phyloP scores from a whole-genome alignment of 1,140 invertebrate species.

The Holotrichia oblita region DNA sequence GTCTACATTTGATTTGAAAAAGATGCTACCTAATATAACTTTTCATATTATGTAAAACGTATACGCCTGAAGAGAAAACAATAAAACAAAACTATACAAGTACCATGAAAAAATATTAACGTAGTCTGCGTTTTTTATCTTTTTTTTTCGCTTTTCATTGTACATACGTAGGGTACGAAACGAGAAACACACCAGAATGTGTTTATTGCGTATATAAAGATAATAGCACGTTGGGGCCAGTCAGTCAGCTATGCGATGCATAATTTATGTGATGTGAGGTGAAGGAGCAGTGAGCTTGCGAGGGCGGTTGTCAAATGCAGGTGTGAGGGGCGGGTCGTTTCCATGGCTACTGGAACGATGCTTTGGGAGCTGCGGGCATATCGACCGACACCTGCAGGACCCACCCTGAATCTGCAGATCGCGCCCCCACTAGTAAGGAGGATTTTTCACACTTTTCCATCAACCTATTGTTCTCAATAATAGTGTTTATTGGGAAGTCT shows the following conservation, averaged over 20 bases:
- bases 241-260: constrained; percentile 34
- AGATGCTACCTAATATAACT: no score
- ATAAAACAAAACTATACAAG: background rate
- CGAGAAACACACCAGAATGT: background rate
- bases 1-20: no score
- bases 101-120: background rate
- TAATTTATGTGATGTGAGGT: constrained; percentile 38
- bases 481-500: no score
- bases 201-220: constrained; percentile 35
- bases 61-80: background rate
- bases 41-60: no score
- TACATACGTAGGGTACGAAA: background rate
- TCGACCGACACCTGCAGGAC: constrained; percentile 41
- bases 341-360: constrained; percentile 36
- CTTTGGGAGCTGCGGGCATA: constrained; percentile 39
- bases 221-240: constrained; percentile 34
- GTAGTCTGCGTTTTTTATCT: background rate
- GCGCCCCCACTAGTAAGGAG: background rate
- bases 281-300: constrained; percentile 40
- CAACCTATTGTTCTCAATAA: background rate
- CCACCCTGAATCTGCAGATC: constrained; percentile 39
- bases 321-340: constrained; percentile 39
- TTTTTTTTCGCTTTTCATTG: background rate
- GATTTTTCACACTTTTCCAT: background rate
- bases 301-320: constrained; percentile 39